These are phyloP conservation scores for Drosophila orena DNA, from an alignment of 1,140 invertebrate species.

Conservation along the genomic window DNA sequence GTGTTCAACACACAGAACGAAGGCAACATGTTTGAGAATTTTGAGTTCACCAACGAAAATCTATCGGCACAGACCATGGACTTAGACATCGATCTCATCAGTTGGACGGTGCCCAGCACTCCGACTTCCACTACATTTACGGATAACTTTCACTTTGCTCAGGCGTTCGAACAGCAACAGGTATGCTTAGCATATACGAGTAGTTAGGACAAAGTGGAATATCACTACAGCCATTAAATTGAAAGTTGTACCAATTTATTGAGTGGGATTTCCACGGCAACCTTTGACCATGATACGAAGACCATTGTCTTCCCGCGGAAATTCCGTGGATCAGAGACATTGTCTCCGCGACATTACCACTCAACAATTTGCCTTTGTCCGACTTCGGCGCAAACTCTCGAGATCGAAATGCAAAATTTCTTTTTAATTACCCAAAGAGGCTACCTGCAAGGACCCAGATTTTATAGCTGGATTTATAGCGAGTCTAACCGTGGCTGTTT, in stretches of 20 bases:
- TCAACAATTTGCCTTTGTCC: slow-evolving; percentile 33
- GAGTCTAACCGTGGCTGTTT: slow-evolving; percentile 23
- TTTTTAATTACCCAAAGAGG: slow-evolving; percentile 38
- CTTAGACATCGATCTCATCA: slow-evolving; percentile 75
- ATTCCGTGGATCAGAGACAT: slow-evolving; percentile 35
- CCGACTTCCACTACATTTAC: slow-evolving; percentile 22
- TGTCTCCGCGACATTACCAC: slow-evolving; percentile 9
- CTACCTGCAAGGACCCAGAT: neutral
- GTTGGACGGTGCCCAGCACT: slow-evolving; percentile 45
- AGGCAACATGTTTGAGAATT: slow-evolving; percentile 71
- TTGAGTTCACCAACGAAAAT: slow-evolving; percentile 69
- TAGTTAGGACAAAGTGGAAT: no score
- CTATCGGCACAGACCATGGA: slow-evolving; percentile 73
- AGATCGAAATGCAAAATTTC: slow-evolving; percentile 30
- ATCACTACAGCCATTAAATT: neutral
- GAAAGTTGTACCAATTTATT: slow-evolving; percentile 2
- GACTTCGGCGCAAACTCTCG: slow-evolving; percentile 40
- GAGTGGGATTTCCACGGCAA: slow-evolving; percentile 13
- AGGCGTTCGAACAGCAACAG: slow-evolving; percentile 37
- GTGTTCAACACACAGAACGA: slow-evolving; percentile 68
- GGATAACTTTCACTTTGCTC: slow-evolving; percentile 39
- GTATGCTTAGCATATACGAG: slow-evolving; percentile 26
- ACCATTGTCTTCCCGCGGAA: slow-evolving; percentile 37
- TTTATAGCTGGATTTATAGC: slow-evolving; percentile 45
- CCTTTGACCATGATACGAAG: slow-evolving; percentile 9